Conservation (phyloP, 2,113 vertebrate genomes). For the Apistogramma diplotaenia region DNA sequence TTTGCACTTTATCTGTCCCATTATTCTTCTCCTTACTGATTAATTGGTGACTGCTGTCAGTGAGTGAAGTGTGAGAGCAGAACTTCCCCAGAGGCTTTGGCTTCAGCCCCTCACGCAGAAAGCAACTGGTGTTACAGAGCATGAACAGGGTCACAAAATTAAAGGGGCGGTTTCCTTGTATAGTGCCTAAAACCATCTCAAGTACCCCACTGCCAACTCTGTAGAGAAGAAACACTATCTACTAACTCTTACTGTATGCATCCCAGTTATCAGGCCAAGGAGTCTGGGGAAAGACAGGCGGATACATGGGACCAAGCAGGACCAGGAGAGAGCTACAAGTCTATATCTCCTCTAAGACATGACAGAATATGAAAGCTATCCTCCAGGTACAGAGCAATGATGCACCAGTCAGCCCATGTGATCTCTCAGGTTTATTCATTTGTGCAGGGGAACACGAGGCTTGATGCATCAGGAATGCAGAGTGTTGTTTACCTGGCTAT, state of each 20-base stretch:
- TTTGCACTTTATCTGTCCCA: slow-evolving; percentile 78
- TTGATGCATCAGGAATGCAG: neutral
- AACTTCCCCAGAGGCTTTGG: slow-evolving; percentile 51
- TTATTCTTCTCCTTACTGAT: slow-evolving; percentile 44
- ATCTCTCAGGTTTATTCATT: slow-evolving; percentile 66
- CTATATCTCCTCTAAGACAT: neutral
- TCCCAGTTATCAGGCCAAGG: slow-evolving; percentile 29
- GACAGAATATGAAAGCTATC: neutral
- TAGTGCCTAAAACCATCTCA: slow-evolving; percentile 68
- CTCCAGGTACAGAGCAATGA: neutral
- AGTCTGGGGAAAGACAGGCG: slow-evolving; percentile 28
- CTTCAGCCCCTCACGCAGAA: slow-evolving; percentile 15
- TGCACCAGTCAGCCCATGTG: slow-evolving; percentile 3
- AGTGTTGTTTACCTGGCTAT: neutral
- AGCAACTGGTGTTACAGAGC: slow-evolving; percentile 11
- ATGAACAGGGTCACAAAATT: slow-evolving; percentile 58
- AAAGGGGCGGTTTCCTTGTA: slow-evolving; percentile 54
- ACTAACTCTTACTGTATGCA: slow-evolving; percentile 24
- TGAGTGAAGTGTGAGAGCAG: slow-evolving; percentile 3
- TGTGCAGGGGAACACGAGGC: slow-evolving; percentile 37
- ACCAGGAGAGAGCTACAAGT: neutral
- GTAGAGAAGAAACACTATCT: slow-evolving; percentile 43
- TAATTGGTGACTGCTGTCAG: slow-evolving; percentile 15
- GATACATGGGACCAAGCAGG: neutral
- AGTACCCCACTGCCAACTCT: slow-evolving; percentile 68